Conservation (phyloP, 2,888 invertebrate genomes). For the Agapostemon virescens region DNA sequence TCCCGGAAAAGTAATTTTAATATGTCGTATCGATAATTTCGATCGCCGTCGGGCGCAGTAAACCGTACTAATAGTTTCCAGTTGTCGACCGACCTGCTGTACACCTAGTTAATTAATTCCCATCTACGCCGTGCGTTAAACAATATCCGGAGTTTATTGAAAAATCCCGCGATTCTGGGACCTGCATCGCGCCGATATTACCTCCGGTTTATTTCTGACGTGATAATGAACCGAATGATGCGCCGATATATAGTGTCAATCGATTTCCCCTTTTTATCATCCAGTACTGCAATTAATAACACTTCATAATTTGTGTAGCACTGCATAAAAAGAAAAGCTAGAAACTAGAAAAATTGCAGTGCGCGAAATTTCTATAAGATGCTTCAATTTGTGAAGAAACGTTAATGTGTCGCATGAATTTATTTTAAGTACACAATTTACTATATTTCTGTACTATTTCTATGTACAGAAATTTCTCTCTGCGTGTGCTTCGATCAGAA, state of each 20-base stretch:
- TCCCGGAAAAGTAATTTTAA: constrained; percentile 46
- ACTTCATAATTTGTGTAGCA: not conserved
- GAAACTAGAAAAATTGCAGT: not conserved
- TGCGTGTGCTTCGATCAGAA: too few relatives aligned
- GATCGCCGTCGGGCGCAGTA: constrained; percentile 19
- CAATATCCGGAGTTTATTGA: constrained; percentile 7
- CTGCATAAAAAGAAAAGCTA: not conserved
- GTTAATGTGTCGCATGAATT: too few relatives aligned
- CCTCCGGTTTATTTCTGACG: constrained; percentile 1
- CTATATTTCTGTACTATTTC: too few relatives aligned
- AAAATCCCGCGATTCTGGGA: constrained; percentile 9
- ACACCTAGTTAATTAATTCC: constrained; percentile 40
- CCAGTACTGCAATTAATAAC: not conserved
- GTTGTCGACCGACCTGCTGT: constrained; percentile 26
- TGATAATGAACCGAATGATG: constrained; percentile 2
- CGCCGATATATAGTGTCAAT: not conserved
- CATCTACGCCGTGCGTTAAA: constrained; percentile 6
- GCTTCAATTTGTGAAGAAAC: too few relatives aligned
- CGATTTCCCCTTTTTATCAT: not conserved
- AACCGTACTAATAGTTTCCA: constrained; percentile 43
- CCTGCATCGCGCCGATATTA: not conserved
- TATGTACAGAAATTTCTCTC: too few relatives aligned
- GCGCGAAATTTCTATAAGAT: not conserved
- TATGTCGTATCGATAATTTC: constrained; percentile 47
- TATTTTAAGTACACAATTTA: too few relatives aligned